phyloP scores from a whole-genome alignment of 2,888 invertebrate genomes.

The Lepidocyrtoides sp. region DNA sequence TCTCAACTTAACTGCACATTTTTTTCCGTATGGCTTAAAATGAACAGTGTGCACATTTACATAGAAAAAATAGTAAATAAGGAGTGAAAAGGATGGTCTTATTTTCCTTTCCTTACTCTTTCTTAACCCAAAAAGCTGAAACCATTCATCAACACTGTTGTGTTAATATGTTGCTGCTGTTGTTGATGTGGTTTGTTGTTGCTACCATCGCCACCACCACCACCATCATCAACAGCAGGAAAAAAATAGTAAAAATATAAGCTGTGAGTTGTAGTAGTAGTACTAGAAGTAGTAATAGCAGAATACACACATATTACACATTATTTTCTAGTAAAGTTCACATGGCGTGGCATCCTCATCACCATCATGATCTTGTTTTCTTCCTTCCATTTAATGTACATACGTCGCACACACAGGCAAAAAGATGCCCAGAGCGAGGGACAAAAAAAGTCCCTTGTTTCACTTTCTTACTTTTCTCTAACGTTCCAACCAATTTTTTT shows the following conservation, averaged over 20 bases:
- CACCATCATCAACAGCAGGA: too few species aligned
- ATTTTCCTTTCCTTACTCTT: not conserved
- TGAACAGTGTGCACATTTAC: not conserved
- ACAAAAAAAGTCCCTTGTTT: constrained; percentile 64
- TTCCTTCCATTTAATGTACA: too few species aligned
- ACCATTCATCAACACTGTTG: constrained; percentile 17
- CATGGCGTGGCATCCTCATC: not conserved
- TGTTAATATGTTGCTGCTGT: not conserved
- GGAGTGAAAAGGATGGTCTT: not conserved
- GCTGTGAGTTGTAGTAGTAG: too few species aligned
- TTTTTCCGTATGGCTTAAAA: too few species aligned
- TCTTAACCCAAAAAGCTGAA: not conserved
- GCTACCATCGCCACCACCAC: not conserved
- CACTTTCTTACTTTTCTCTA: constrained; percentile 50
- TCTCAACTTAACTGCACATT: too few species aligned
- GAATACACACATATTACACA: not conserved
- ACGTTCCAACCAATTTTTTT: not conserved
- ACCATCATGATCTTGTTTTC: not conserved
- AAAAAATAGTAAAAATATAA: too few species aligned
- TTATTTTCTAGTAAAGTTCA: constrained; percentile 13
- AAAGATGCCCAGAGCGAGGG: constrained; percentile 50
- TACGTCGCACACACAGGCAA: not conserved
- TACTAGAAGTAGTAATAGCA: too few species aligned
- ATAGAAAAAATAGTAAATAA: not conserved
- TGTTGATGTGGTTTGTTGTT: constrained; percentile 12